Conservation (phyloP, 1,140 invertebrate genomes). For the Lamellibrachia luymesi region DNA sequence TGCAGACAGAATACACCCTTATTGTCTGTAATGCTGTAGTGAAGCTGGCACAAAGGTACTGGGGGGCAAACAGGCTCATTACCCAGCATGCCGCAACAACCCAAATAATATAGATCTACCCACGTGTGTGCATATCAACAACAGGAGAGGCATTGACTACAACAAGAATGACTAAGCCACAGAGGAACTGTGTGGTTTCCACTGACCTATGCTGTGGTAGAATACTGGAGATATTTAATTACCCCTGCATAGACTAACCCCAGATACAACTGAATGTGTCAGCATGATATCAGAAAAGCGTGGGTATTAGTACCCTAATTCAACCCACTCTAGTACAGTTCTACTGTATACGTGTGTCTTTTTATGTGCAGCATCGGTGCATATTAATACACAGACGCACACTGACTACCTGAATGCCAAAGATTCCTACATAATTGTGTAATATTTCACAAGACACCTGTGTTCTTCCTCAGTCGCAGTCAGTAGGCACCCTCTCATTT, state of each 20-base stretch:
- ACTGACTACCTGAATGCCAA: neutral
- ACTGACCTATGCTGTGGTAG: neutral
- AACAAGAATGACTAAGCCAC: neutral
- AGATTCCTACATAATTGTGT: conserved; percentile 5
- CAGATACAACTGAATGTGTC: too few species aligned
- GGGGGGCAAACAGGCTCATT: neutral
- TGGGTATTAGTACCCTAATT: too few species aligned
- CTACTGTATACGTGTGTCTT: neutral
- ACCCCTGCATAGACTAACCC: neutral
- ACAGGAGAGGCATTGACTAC: neutral
- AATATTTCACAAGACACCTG: neutral
- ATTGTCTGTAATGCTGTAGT: neutral
- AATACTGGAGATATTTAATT: neutral
- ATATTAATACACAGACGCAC: neutral
- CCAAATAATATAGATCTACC: conserved; percentile 1
- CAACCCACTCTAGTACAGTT: neutral
- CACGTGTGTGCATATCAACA: neutral
- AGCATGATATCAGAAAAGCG: too few species aligned
- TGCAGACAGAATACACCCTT: neutral
- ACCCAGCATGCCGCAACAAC: neutral
- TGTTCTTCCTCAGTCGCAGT: neutral
- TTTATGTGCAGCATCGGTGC: neutral
- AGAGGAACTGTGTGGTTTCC: neutral
- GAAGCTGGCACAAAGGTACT: neutral
- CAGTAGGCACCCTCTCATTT: neutral